Percentiles rank a stretch among this genome's conserved stretches.
Evolutionary conservation across 2,797 vertebrate genomes (phyloP).

Genomic region (Sebastes minor): DNA sequence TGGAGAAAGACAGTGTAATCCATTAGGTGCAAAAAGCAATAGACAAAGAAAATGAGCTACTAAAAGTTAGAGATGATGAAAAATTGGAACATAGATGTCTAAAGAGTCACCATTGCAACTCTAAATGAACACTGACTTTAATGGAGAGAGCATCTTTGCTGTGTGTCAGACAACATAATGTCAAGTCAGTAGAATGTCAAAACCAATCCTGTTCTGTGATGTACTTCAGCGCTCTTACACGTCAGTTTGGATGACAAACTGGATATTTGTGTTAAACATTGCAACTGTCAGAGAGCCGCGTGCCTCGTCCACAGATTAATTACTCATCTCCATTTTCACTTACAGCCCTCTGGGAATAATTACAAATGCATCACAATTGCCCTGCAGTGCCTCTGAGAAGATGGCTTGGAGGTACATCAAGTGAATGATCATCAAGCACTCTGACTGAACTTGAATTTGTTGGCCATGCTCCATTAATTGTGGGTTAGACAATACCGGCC

Average conservation of each 20-base stretch:
- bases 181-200: neutral
- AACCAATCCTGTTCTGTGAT: neutral
- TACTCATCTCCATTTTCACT: conserved; percentile 9
- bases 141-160: neutral
- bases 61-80: neutral
- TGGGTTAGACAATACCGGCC: neutral
- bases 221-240: neutral
- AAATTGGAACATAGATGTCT: neutral
- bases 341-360: conserved; percentile 3
- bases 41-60: neutral
- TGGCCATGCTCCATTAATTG: conserved; percentile 20
- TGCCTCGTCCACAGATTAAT: neutral
- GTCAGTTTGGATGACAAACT: neutral
- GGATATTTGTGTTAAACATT: neutral
- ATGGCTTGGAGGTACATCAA: conserved; percentile 21
- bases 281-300: neutral
- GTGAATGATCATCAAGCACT: conserved; percentile 4
- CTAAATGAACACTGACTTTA: neutral
- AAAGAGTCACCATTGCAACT: neutral
- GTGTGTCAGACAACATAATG: conserved; percentile 3
- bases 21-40: neutral
- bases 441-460: conserved; percentile 19
- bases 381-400: neutral
- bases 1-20: neutral
- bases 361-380: conserved; percentile 13